Percentiles rank a stretch among this genome's conserved stretches.
These are phyloP conservation scores for Lomographa bimaculata DNA, from an alignment of 2,888 invertebrate species.

Conservation along the genomic window DNA sequence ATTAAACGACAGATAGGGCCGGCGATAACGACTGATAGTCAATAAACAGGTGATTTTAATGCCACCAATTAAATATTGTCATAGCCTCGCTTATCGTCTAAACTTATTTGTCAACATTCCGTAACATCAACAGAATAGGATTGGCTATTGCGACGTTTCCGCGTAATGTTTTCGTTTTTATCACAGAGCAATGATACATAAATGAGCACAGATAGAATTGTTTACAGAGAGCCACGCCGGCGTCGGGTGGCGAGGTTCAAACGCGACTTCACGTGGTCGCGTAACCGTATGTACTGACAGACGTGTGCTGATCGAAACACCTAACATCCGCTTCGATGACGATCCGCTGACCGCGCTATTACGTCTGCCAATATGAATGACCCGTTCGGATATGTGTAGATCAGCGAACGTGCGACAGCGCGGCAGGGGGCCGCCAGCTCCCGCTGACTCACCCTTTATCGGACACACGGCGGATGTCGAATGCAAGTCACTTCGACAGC, in stretches of 20 bases:
- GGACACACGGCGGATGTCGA: constrained; percentile 74
- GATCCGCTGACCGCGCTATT: constrained; percentile 53
- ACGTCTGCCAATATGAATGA: constrained; percentile 50
- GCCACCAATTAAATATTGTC: constrained; percentile 45
- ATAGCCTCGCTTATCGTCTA: constrained; percentile 38
- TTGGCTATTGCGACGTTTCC: constrained; percentile 38
- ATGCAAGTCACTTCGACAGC: constrained; percentile 47
- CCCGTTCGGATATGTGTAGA: constrained; percentile 47
- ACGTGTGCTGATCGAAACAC: constrained; percentile 39
- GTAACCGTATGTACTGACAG: constrained; percentile 53
- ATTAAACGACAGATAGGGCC: constrained; percentile 42
- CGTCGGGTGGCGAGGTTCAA: constrained; percentile 35
- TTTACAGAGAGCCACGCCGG: constrained; percentile 55
- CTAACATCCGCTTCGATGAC: constrained; percentile 51
- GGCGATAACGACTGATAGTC: constrained; percentile 49
- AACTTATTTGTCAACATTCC: constrained; percentile 35
- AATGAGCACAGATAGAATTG: constrained; percentile 50
- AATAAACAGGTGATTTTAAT: constrained; percentile 61
- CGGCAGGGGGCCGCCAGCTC: constrained; percentile 32
- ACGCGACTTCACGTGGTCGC: constrained; percentile 58
- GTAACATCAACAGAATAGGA: constrained; percentile 26
- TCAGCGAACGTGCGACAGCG: constrained; percentile 45
- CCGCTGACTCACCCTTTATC: constrained; percentile 74
- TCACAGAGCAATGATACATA: constrained; percentile 43
- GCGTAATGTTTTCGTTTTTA: constrained; percentile 65